Evolutionary conservation across 2,888 invertebrate species (phyloP).

Genomic region (Amorpha juglandis): DNA sequence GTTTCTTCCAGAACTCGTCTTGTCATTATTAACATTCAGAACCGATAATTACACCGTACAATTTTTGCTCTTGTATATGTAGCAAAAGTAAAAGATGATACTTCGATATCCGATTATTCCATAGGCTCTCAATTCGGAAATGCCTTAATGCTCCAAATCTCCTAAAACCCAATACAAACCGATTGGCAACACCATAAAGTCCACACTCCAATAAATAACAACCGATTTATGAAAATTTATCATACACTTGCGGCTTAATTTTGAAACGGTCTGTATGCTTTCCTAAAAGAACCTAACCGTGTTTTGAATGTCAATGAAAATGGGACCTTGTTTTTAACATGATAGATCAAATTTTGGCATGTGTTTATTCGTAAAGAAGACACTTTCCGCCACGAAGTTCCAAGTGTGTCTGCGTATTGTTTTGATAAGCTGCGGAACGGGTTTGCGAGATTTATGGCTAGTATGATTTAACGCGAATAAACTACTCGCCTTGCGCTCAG

Average conservation of each 20-base stretch:
- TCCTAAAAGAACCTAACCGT: constrained; percentile 54
- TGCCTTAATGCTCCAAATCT: constrained; percentile 63
- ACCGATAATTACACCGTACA: constrained; percentile 55
- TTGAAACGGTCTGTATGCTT: constrained; percentile 71
- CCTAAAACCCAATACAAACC: constrained; percentile 73
- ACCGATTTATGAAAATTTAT: constrained; percentile 84
- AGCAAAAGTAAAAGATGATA: constrained; percentile 64
- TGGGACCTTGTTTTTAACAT: constrained; percentile 57
- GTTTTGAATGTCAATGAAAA: constrained; percentile 54
- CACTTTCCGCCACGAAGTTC: constrained; percentile 65
- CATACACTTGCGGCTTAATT: constrained; percentile 83
- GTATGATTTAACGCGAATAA: constrained; percentile 84
- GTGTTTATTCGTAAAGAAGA: constrained; percentile 53
- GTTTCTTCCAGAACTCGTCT: constrained; percentile 19
- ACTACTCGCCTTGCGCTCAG: constrained; percentile 76
- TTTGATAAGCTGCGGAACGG: constrained; percentile 84
- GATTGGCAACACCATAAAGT: constrained; percentile 80
- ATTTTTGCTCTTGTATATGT: constrained; percentile 58
- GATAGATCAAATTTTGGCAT: constrained; percentile 57
- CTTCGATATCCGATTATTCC: constrained; percentile 70
- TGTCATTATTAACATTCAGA: constrained; percentile 48
- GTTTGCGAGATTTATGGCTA: constrained; percentile 82
- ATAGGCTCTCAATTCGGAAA: constrained; percentile 57
- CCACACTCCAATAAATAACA: constrained; percentile 81
- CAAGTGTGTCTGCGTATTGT: constrained; percentile 84